phyloP scores from a whole-genome alignment of 2,888 invertebrate species.

The Trichacis sp. region DNA sequence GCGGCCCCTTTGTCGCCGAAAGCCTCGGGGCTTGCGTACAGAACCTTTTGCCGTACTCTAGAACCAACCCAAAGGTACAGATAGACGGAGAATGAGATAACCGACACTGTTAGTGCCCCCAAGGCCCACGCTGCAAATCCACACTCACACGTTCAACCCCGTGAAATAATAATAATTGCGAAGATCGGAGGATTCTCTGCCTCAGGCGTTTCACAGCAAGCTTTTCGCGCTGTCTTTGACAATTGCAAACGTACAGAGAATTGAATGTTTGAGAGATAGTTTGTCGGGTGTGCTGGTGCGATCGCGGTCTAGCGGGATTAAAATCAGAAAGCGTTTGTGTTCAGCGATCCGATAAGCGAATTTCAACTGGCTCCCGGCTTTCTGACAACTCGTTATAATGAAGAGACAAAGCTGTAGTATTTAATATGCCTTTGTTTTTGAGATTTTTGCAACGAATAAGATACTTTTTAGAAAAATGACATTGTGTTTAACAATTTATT shows the following conservation, averaged over 20 bases:
- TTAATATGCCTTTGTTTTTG: too few species aligned
- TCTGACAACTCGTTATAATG: too few species aligned
- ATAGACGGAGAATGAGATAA: constrained; percentile 30
- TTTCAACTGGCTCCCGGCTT: too few species aligned
- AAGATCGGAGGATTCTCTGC: constrained; percentile 59
- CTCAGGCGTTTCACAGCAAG: constrained; percentile 59
- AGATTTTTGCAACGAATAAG: too few species aligned
- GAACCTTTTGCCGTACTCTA: constrained; percentile 30
- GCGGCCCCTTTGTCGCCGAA: constrained; percentile 64
- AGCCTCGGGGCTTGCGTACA: constrained; percentile 53
- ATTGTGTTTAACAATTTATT: too few species aligned
- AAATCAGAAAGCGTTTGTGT: constrained; percentile 41
- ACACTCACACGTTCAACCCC: constrained; percentile 7
- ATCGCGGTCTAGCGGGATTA: constrained; percentile 56
- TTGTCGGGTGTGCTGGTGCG: constrained; percentile 4
- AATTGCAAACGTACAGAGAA: constrained; percentile 21
- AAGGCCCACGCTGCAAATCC: constrained; percentile 22
- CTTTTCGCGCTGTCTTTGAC: constrained; percentile 36
- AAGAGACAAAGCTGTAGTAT: too few species aligned
- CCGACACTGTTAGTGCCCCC: constrained; percentile 19
- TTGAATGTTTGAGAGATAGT: constrained; percentile 23
- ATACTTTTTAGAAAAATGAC: too few species aligned
- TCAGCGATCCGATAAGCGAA: constrained; percentile 34
- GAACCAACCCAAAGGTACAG: constrained; percentile 30
- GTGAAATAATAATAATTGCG: constrained; percentile 59